Conservation (phyloP, 2,113 vertebrate genomes). For the Eptesicus fuscus region DNA sequence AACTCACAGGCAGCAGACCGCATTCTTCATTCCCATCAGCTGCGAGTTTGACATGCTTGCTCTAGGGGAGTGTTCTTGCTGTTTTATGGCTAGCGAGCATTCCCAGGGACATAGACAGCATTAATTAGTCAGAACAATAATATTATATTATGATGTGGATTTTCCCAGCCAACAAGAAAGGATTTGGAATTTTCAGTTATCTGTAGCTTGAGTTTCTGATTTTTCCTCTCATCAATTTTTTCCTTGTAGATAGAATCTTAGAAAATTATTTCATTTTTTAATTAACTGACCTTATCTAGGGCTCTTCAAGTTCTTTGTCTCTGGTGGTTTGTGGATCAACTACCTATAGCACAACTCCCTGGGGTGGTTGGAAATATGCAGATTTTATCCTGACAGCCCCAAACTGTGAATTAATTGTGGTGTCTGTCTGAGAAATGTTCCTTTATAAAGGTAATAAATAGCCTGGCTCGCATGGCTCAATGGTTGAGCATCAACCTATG, state of each 20-base stretch:
- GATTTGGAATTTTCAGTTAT: slow-evolving; percentile 11
- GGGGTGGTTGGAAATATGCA: not conserved
- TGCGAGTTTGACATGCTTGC: too few relatives aligned
- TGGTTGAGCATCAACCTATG: too few relatives aligned
- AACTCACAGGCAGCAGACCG: too few relatives aligned
- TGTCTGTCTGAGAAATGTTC: not conserved
- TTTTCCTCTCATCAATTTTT: not conserved
- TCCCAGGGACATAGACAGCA: not conserved
- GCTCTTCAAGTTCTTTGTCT: not conserved
- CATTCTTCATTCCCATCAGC: too few relatives aligned
- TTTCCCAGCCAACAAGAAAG: not conserved
- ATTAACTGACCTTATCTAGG: not conserved
- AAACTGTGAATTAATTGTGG: not conserved
- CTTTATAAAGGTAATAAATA: not conserved
- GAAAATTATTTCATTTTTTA: slow-evolving; percentile 9
- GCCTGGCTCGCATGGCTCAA: too few relatives aligned
- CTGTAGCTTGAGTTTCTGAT: not conserved
- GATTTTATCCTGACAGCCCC: not conserved
- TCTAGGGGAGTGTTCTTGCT: not conserved
- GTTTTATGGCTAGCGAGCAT: not conserved
- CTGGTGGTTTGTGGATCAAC: not conserved
- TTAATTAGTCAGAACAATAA: slow-evolving; percentile 10
- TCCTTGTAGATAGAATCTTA: not conserved
- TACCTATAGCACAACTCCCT: not conserved
- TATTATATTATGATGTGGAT: not conserved